Percentiles rank a stretch among this genome's conserved stretches.
Evolutionary conservation across 2,888 invertebrate genomes (phyloP).

Genomic region (Brenthis hecate): DNA sequence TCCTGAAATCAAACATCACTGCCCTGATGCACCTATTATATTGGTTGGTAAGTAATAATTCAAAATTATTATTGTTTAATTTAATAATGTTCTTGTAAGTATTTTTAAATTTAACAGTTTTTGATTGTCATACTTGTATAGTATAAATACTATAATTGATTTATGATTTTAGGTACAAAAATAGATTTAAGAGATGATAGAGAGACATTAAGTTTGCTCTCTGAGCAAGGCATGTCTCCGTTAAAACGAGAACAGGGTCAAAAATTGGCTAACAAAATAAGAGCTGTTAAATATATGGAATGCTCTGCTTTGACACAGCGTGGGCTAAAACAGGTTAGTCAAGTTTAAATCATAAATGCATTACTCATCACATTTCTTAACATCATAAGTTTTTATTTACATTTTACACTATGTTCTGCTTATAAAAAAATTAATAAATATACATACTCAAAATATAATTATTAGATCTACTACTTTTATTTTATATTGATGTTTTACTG

Average conservation of each 20-base stretch:
- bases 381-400: no score
- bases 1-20: slow-evolving; percentile 99
- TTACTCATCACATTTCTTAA: slow-evolving; percentile 6
- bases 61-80: neutral
- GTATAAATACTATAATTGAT: neutral
- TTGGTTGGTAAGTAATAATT: slow-evolving; percentile 91
- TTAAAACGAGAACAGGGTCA: slow-evolving; percentile 99
- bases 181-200: slow-evolving; percentile 99
- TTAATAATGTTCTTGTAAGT: no score
- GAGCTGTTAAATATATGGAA: slow-evolving; percentile 99
- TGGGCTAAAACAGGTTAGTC: slow-evolving; percentile 92
- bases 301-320: slow-evolving; percentile 99
- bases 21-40: slow-evolving; percentile 99
- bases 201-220: slow-evolving; percentile 94
- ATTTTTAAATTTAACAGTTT: neutral
- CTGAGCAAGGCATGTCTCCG: slow-evolving; percentile 97
- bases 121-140: neutral
- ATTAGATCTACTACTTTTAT: no score
- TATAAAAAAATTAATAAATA: no score
- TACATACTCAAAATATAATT: no score
- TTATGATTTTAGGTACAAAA: slow-evolving; percentile 90
- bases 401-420: no score
- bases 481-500: no score
- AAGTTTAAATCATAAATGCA: slow-evolving; percentile 11
- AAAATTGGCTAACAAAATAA: slow-evolving; percentile 98